These are phyloP conservation scores for Paguma larvata DNA, from an alignment of 2,797 vertebrate genomes.

Conservation along the genomic window DNA sequence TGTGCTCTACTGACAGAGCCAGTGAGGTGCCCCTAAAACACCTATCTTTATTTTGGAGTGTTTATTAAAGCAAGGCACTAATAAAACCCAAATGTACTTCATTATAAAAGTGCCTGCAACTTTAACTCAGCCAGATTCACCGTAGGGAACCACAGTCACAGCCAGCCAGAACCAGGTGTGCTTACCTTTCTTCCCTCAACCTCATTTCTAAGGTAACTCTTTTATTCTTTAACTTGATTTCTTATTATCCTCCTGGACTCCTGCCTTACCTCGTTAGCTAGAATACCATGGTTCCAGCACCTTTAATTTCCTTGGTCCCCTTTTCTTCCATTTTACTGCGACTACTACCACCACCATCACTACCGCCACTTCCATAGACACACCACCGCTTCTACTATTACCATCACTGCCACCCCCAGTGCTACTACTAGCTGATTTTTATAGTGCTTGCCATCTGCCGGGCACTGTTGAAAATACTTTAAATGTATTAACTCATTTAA, in stretches of 20 bases:
- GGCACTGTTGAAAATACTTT: neutral
- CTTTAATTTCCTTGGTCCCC: neutral
- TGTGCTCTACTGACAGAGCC: too few relatives aligned
- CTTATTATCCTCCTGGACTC: neutral
- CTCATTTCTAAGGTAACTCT: neutral
- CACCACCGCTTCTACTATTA: accelerated
- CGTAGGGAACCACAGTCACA: neutral
- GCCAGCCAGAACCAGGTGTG: neutral
- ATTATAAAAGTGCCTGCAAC: neutral
- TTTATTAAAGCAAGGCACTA: constrained; percentile 4
- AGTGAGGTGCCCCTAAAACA: neutral
- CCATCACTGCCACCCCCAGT: neutral
- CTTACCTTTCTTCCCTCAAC: neutral
- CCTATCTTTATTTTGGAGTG: constrained; percentile 4
- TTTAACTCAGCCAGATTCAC: neutral
- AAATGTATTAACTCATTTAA: neutral
- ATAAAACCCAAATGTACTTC: neutral
- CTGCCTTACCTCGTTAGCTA: neutral
- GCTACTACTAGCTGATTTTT: neutral
- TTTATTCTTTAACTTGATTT: neutral
- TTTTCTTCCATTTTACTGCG: neutral
- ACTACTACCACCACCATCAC: accelerated
- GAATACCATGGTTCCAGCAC: neutral
- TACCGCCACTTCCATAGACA: neutral
- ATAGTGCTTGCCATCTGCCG: neutral